Evolutionary conservation across 1,140 invertebrate genomes (phyloP).

Genomic region (Plodia interpunctella): DNA sequence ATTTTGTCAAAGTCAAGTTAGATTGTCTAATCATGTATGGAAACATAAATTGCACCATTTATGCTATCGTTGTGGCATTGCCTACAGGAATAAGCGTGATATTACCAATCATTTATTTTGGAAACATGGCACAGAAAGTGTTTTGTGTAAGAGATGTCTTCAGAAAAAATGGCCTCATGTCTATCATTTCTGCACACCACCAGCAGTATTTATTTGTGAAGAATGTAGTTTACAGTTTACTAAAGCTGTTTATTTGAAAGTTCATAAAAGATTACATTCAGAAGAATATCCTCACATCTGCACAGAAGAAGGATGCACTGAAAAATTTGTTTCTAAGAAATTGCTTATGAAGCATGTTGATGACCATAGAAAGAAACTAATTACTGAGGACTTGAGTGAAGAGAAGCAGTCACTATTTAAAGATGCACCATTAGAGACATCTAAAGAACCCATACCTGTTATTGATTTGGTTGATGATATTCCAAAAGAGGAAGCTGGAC

Average conservation of each 20-base stretch:
- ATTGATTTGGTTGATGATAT: slow-evolving; percentile 59
- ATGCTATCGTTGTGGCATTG: slow-evolving; percentile 90
- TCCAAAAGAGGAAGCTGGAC: slow-evolving; percentile 45
- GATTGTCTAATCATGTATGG: slow-evolving; percentile 90
- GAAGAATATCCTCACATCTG: slow-evolving; percentile 85
- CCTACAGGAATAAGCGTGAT: slow-evolving; percentile 90
- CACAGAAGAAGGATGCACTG: slow-evolving; percentile 80
- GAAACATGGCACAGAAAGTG: slow-evolving; percentile 93
- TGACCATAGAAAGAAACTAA: slow-evolving; percentile 60
- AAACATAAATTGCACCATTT: slow-evolving; percentile 91
- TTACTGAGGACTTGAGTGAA: slow-evolving; percentile 49
- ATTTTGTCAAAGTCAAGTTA: slow-evolving; percentile 85
- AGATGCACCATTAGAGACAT: slow-evolving; percentile 34
- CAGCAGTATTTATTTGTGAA: slow-evolving; percentile 86
- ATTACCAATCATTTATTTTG: slow-evolving; percentile 92
- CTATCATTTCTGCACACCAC: slow-evolving; percentile 92
- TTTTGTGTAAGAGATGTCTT: slow-evolving; percentile 88
- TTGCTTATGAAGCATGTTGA: slow-evolving; percentile 83
- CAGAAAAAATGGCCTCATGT: slow-evolving; percentile 94
- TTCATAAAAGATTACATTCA: slow-evolving; percentile 88
- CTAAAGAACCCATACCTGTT: slow-evolving; percentile 46
- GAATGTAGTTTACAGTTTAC: slow-evolving; percentile 86
- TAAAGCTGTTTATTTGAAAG: slow-evolving; percentile 86
- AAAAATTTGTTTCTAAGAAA: slow-evolving; percentile 90
- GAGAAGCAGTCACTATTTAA: slow-evolving; percentile 47